phyloP scores from a whole-genome alignment of 2,888 invertebrate species.

The Thymelicus lineola region DNA sequence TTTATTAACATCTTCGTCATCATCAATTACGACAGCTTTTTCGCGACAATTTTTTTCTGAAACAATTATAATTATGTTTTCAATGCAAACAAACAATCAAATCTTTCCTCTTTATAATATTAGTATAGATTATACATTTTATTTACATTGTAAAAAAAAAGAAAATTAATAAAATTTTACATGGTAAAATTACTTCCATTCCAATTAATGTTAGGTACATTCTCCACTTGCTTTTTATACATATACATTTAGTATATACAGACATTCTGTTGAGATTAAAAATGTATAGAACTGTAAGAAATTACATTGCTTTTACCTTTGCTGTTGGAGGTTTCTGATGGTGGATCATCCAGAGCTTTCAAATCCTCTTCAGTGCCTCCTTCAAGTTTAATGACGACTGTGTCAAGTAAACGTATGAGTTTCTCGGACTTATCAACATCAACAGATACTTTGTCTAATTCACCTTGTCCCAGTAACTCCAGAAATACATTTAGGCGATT shows the following conservation, averaged over 20 bases:
- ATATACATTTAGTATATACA: too few relatives aligned
- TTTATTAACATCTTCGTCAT: conserved; percentile 65
- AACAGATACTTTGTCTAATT: conserved; percentile 91
- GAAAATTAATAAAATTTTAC: too few relatives aligned
- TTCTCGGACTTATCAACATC: conserved; percentile 94
- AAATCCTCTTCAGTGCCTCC: conserved; percentile 96
- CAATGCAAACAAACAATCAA: too few relatives aligned
- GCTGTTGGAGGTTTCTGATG: conserved; percentile 54
- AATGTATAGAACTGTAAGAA: too few relatives aligned
- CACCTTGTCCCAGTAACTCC: conserved; percentile 90
- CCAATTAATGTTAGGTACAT: too few relatives aligned
- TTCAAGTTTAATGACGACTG: conserved; percentile 98
- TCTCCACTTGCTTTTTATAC: too few relatives aligned
- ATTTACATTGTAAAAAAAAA: background rate
- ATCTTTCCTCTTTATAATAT: too few relatives aligned
- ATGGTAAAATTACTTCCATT: too few relatives aligned
- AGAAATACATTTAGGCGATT: conserved; percentile 95
- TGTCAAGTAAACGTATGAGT: conserved; percentile 95
- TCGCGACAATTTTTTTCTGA: conserved; percentile 67
- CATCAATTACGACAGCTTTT: conserved; percentile 76
- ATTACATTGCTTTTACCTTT: conserved; percentile 59
- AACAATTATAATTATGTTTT: conserved; percentile 40
- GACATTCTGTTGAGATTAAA: too few relatives aligned
- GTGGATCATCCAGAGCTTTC: conserved; percentile 91
- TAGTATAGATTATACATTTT: too few relatives aligned